Base-by-base conservation (phyloP, 2,888 invertebrate species). In the Epirrhoe tristata region DNA sequence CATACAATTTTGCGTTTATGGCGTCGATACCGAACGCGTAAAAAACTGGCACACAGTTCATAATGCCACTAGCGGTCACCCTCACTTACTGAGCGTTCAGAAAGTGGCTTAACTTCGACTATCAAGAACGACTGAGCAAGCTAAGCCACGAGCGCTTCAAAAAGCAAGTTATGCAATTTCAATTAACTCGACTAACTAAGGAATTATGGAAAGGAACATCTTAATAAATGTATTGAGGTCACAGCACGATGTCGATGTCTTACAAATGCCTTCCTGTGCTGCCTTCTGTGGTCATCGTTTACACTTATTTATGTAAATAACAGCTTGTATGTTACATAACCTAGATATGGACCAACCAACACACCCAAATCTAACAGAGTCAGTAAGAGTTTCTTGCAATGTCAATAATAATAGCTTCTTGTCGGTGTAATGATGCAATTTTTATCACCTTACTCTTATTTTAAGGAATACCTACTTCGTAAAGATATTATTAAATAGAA, bases 211-310 rank as follows among this genome's bases (percentile, higher is more conserved):
- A 56, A 39, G 39, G 24, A 46, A 43, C 48, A 36, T 36, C 55
- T 48, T 16, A 24, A 7, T 36, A 56, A 24, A 24, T 56, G 66
- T 48, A 66, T 53, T 51, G 48, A 36, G 60, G 61, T 8, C 61
- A 58, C 31, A 32, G 17, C 14, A 43, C 34, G 34, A 12, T 17
- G 54, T 16, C 43, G 12, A 10, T 43, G 10, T 10, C 4, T 58
- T 53, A 53, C 59, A 39, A 16, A 58, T 55, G 55, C 52, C 61
- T 66, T 66, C 66, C 60, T 57, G 66, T 16, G 52, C 48, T 12
- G 8, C 60, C 65, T 51, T 60, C 7, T 57, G n/a, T 14, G 39
- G 43, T 51, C n/a, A 31, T 24, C 31, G 7, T 52, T 12, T 12
- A 52, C 31, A 1, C 31, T 52, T n/a, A 12, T 31, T 52, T 52